phyloP scores from a whole-genome alignment of 2,797 vertebrate species.

The Coregonus suidteri region DNA sequence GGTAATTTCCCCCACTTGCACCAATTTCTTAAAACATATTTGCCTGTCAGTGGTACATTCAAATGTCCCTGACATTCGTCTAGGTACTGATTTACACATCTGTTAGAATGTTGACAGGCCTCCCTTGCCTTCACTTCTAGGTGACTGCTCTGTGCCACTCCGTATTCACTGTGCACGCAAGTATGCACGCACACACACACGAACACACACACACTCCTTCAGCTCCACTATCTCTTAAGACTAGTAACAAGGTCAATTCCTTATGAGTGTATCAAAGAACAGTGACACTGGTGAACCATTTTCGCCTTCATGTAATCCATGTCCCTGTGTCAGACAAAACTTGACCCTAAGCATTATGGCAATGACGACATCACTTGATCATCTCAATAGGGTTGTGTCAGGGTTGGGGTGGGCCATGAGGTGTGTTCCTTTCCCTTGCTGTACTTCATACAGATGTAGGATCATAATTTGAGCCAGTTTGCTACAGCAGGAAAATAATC shows the following conservation, averaged over 20 bases:
- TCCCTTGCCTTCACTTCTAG: conserved; percentile 17
- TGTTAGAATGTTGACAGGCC: conserved; percentile 37
- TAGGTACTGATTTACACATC: conserved; percentile 45
- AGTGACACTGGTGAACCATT: background rate
- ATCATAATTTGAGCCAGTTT: no score
- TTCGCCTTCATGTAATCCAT: background rate
- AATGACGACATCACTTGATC: background rate
- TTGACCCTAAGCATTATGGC: background rate
- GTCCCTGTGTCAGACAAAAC: background rate
- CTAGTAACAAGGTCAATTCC: no score
- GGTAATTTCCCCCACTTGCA: conserved; percentile 30
- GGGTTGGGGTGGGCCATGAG: background rate
- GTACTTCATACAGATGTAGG: background rate
- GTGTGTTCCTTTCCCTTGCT: background rate
- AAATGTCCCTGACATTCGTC: conserved; percentile 31
- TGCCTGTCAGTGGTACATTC: conserved; percentile 35
- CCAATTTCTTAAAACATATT: conserved; percentile 40
- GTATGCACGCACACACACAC: background rate
- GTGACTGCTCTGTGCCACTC: conserved; percentile 22
- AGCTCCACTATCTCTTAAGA: background rate
- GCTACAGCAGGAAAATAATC: no score
- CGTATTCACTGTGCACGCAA: conserved; percentile 2
- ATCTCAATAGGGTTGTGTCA: conserved; percentile 1
- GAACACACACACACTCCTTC: background rate
- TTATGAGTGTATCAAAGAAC: background rate